Evolutionary conservation across 2,797 vertebrate genomes (phyloP), one percentile per base, ranked within the genome.

Genomic region (Tinamus major): DNA sequence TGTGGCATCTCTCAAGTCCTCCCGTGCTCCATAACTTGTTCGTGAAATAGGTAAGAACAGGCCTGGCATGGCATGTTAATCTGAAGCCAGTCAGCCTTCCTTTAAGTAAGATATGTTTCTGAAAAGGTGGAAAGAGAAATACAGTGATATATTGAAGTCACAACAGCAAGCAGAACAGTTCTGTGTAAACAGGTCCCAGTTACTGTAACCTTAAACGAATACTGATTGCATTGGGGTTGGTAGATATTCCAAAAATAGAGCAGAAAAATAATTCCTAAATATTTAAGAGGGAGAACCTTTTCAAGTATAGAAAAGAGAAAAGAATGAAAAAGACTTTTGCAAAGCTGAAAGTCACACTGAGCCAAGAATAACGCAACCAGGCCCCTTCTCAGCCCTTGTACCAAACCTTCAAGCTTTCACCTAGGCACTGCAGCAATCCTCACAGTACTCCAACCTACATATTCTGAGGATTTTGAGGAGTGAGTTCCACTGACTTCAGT

Each of bases 381-480:
- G n/a, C 26, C 26, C 42, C 19, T 75, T 39, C 51, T 46, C 42
- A 37, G 42, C 19, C 42, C n/a, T 37, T 75, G 9, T 67, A 33
- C 33, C 51, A 88, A 24, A 72, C 7, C 15, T 87, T 41, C 0
- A 3, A 31, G 5, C 3, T 27, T 13, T 59, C 48, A 41, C 35
- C 17, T 18, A 27, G 37, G 37, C 37, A 18, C 42, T 41, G 13
- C n/a, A 69, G 26, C 3, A 14, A 31, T 24, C 41, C 48, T 27
- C 77, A 56, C 1, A 2, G 17, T 35, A 17, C 56, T 48, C 68
- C 56, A 14, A 24, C 21, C 17, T 85, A 0, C 0, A 7, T 15
- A 8, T 13, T 23, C 4, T 1, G 27, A 21, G 5, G 23, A 16
- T 37, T 67, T 76, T 61, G 84, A 55, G 55, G 63, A 87, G 13